phyloP scores from a whole-genome alignment of 2,888 invertebrate genomes.

The Fragum sueziense region DNA sequence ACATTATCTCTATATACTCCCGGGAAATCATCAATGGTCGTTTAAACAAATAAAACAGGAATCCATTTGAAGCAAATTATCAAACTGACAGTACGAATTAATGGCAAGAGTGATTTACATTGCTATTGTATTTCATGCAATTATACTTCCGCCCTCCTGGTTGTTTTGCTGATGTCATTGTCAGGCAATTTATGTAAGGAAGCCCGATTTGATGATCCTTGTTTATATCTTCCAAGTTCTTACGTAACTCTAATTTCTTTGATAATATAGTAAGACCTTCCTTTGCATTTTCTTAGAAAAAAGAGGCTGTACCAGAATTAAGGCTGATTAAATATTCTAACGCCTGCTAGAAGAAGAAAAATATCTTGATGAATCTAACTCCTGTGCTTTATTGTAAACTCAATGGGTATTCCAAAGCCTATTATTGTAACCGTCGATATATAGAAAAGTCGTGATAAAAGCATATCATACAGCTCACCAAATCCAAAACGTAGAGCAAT shows the following conservation, averaged over 20 bases:
- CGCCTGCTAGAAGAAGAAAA: no score
- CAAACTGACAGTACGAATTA: constrained; percentile 17
- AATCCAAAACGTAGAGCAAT: no score
- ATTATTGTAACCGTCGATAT: no score
- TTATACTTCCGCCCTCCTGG: background rate
- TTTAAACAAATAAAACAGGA: constrained; percentile 20
- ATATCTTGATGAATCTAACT: no score
- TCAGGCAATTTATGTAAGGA: background rate
- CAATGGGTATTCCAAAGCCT: no score
- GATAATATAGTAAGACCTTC: background rate
- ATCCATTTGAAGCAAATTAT: constrained; percentile 24
- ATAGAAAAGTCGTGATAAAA: no score
- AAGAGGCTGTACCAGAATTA: no score
- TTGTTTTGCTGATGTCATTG: background rate
- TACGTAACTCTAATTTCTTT: background rate
- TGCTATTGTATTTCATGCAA: constrained; percentile 6
- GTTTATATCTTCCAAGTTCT: background rate
- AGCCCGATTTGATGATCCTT: background rate
- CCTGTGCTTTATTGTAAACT: no score
- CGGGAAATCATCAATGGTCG: constrained; percentile 23
- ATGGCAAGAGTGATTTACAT: constrained; percentile 20
- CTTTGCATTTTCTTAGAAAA: no score
- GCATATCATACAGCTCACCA: no score
- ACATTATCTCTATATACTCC: constrained; percentile 1
- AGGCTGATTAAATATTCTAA: no score